Conservation (phyloP, 2,113 vertebrate genomes). For the Brienomyrus brachyistius region DNA sequence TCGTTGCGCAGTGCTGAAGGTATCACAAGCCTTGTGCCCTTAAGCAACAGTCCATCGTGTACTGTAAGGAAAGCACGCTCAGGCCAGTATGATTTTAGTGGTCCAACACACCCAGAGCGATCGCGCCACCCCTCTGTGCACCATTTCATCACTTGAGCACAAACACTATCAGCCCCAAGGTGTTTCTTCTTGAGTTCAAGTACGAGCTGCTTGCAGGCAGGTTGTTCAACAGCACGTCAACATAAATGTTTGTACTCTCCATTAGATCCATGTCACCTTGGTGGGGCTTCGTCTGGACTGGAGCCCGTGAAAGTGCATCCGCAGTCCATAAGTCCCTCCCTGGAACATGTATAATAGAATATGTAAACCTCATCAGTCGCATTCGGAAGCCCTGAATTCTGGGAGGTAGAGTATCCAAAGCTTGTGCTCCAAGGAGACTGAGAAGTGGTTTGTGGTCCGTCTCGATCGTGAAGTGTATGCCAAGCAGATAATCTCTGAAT, state of each 20-base stretch:
- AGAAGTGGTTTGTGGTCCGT: too few species aligned
- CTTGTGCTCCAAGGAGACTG: too few species aligned
- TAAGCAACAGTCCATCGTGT: not conserved
- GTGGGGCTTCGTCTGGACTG: too few species aligned
- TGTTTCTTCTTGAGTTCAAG: not conserved
- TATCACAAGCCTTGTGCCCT: too few species aligned
- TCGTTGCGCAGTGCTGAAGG: not conserved
- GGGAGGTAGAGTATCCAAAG: too few species aligned
- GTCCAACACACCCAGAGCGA: not conserved
- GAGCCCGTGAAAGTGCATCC: too few species aligned
- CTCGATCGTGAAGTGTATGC: too few species aligned
- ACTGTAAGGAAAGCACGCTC: not conserved
- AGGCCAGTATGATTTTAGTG: not conserved
- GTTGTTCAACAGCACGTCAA: not conserved
- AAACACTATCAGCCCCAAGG: not conserved
- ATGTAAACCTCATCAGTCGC: too few species aligned
- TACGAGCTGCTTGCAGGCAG: not conserved
- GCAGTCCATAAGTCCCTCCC: too few species aligned
- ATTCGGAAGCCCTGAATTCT: too few species aligned
- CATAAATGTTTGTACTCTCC: not conserved
- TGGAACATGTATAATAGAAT: too few species aligned
- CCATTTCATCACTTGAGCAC: not conserved
- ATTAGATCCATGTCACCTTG: not conserved
- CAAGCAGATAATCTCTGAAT: too few species aligned
- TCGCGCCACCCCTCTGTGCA: not conserved